Evolutionary conservation across 2,888 invertebrate genomes (phyloP), one percentile per base, ranked within the genome.

Genomic region (Hyles lineata): DNA sequence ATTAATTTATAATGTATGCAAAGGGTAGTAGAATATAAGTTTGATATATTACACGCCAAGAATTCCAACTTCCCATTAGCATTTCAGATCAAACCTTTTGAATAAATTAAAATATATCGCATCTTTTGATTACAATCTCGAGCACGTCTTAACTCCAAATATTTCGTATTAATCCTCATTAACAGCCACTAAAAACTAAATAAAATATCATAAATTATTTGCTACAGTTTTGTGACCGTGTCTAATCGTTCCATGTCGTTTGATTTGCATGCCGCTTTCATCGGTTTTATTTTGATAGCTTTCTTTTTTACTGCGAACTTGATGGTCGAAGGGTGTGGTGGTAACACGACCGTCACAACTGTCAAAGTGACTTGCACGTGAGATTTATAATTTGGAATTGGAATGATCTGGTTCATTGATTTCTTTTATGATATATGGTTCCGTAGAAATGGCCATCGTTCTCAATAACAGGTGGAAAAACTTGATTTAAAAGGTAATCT

Each of bases 271-370:
- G 32, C 72, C 15, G 35, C 67, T 67, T 72, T 72, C 70, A n/a
- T 59, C 72, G 35, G 35, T 35, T 71, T 67, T 67, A 72, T 72
- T 67, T 67, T 63, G 32, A 72, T 72, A 23, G 52, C 67, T 67
- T 67, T 72, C 63, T 67, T 62, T 72, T 23, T 67, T 67, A 72
- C 58, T 72, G 72, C 63, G 67, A 58, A 63, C 67, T 63, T 55
- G 52, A 72, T 63, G 19, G 62, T 62, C 58, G 43, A 61, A 67
- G 67, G 67, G 67, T 43, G 67, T 50, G 60, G 25, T 60, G 67
- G 15, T 17, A 5, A 17, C 23, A 43, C 11, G 35, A 11, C 35
- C 35, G 2, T 67, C 17, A 15, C 4, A 67, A 67, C 43, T 60
- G 60, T 60, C 60, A 60, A 23, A 43, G 21, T 63, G 52, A 55